Evolutionary conservation across 2,888 invertebrate species (phyloP).

Genomic region (Amphiduros pacificus): DNA sequence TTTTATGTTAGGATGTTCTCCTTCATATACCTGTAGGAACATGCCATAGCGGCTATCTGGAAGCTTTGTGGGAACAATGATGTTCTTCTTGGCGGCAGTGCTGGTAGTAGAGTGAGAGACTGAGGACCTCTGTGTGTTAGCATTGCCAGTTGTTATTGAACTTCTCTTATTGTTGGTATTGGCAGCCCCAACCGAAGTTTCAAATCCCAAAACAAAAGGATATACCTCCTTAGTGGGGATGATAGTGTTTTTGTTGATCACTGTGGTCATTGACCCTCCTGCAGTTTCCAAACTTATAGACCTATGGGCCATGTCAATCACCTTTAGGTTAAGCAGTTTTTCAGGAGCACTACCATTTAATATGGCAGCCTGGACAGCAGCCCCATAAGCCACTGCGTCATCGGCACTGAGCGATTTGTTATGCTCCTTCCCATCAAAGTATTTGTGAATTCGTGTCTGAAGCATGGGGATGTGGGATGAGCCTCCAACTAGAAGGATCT

Average conservation of each 20-base stretch:
- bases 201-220: too few species aligned
- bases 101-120: too few species aligned
- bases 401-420: conserved; percentile 61
- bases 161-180: too few species aligned
- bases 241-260: conserved; percentile 96
- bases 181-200: too few species aligned
- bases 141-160: too few species aligned
- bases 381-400: conserved; percentile 40
- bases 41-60: conserved; percentile 88
- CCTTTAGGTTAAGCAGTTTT: conserved; percentile 58
- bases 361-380: conserved; percentile 90
- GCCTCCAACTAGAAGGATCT: conserved; percentile 78
- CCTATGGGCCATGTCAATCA: conserved; percentile 64
- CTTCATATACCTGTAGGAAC: conserved; percentile 52
- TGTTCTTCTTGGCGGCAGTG: too few species aligned
- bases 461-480: conserved; percentile 98
- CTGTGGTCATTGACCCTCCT: conserved; percentile 91
- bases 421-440: conserved; percentile 60
- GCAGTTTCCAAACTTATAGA: conserved; percentile 87
- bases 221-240: conserved; percentile 97
- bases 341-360: conserved; percentile 60
- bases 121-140: too few species aligned
- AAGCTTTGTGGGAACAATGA: conserved; percentile 94
- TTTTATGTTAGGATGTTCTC: conserved; percentile 60
- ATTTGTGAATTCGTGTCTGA: conserved; percentile 85